Evolutionary conservation across 2,888 invertebrate genomes (phyloP), one percentile per base, ranked within the genome.

Genomic region (Sinopyrophorus schimmeli): DNA sequence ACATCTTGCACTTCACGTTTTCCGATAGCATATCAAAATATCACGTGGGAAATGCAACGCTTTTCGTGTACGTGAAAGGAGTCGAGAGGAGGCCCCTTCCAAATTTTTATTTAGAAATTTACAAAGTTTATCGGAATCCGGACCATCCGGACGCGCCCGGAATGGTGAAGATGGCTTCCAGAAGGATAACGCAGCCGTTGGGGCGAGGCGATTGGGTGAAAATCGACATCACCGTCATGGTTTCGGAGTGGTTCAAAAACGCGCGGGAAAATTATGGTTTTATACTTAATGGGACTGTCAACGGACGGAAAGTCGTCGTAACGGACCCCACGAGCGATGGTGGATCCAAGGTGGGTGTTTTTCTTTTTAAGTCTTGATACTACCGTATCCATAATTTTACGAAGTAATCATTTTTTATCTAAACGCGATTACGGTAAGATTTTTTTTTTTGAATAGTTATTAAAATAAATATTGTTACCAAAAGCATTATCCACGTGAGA

Each of bases 261-360:
- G 85, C 86, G 2, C 76, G 83, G 44, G 84, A 86, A 62, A 87
- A 86, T 67, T 80, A 86, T 61, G 90, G 89, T 24, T 82, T 92
- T 62, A 81, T 88, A 12, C 79, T 92, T 58, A 86, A 86, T 71
- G 82, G 80, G 58, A 79, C 79, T 65, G 82, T 78, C 69, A 78
- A 78, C 55, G 82, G 74, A 73, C 79, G 80, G 66, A 78, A 57
- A 47, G 47, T 50, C 59, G 79, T 85, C 30, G 83, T 86, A 60
- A 86, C 84, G n/a, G 84, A 85, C 69, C 80, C 81, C 34, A 71
- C 67, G 5, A 72, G 73, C 18, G 77, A 83, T 71, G 70, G 79
- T 76, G 62, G 80, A 76, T 70, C 76, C 24, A 68, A 69, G 58
- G 70, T 70, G 54, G 62, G 61, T 58, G 31, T 21, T 17, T 27